A percentile compares a stretch with the other conserved stretches of the same genome.
phyloP scores from a whole-genome alignment of 2,113 vertebrate genomes.

The Climacteris rufus region DNA sequence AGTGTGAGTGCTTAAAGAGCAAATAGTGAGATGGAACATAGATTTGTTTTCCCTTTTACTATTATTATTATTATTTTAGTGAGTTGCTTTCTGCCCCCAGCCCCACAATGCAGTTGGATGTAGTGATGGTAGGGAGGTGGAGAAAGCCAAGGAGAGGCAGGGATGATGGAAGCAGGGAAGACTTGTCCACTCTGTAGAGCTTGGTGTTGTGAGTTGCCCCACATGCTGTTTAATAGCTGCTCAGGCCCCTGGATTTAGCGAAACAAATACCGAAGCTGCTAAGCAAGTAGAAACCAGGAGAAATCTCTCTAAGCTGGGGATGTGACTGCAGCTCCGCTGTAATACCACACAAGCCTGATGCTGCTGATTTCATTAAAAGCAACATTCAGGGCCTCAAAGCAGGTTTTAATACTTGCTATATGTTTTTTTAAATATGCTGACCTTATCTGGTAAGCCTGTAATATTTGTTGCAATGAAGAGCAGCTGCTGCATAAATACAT shows the following conservation, averaged over 20 bases:
- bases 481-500: constrained; percentile 68
- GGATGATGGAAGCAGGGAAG: background rate
- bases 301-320: constrained; percentile 35
- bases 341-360: constrained; percentile 42
- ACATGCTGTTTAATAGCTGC: background rate
- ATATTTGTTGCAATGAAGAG: constrained; percentile 58
- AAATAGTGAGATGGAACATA: background rate
- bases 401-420: constrained; percentile 57
- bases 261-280: constrained; percentile 37
- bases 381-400: constrained; percentile 28
- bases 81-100: background rate
- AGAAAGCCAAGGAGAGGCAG: background rate
- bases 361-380: constrained; percentile 61
- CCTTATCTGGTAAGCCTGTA: constrained; percentile 64
- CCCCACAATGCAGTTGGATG: background rate
- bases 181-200: background rate
- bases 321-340: constrained; percentile 23
- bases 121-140: background rate
- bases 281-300: constrained; percentile 37
- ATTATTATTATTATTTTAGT: background rate
- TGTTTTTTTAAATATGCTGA: constrained; percentile 48
- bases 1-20: background rate
- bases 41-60: background rate
- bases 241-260: background rate
- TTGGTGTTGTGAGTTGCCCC: background rate